These are phyloP conservation scores for Echinometra lucunter DNA, from an alignment of 53 echinoderm and acorn worm species.

Conservation along the genomic window DNA sequence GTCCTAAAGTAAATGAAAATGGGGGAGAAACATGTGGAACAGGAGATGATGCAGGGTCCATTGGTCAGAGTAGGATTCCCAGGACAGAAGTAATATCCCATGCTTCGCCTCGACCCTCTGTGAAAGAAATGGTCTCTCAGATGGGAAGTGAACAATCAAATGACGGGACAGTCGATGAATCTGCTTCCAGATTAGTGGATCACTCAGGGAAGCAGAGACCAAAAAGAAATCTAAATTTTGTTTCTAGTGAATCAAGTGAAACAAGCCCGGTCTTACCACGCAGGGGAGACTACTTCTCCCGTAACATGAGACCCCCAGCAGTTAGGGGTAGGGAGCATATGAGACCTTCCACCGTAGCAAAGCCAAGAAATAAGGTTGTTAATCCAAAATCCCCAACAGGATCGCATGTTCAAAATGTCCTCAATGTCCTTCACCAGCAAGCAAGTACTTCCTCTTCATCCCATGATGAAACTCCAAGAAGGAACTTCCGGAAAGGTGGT, in stretches of 20 bases:
- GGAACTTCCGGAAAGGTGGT: neutral
- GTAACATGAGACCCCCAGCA: slow-evolving; percentile 26
- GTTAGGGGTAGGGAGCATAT: slow-evolving; percentile 28
- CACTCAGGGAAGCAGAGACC: slow-evolving; percentile 25
- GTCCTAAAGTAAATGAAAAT: neutral
- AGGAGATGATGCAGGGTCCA: neutral
- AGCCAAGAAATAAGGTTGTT: slow-evolving; percentile 7
- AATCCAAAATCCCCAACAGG: slow-evolving; percentile 49
- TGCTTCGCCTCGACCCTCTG: slow-evolving; percentile 40
- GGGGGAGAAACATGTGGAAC: slow-evolving; percentile 1
- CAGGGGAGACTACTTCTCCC: neutral
- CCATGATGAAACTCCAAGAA: slow-evolving; percentile 46
- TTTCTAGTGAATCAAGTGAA: slow-evolving; percentile 67
- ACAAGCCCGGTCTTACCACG: slow-evolving; percentile 61
- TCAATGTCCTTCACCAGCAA: slow-evolving; percentile 60
- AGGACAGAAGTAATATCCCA: neutral
- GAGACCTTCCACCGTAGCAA: slow-evolving; percentile 2
- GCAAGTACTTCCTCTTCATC: slow-evolving; percentile 50
- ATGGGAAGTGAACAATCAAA: slow-evolving; percentile 14
- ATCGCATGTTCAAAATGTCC: slow-evolving; percentile 72
- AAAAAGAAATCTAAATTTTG: slow-evolving; percentile 13
- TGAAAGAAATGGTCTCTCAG: slow-evolving; percentile 63
- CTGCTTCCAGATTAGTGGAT: neutral
- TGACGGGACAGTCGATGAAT: slow-evolving; percentile 15
- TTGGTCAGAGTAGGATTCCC: neutral